A percentile compares a stretch with the other conserved stretches of the same genome.
phyloP scores from a whole-genome alignment of 2,888 invertebrate species.

The Dryocosmus kuriphilus region DNA sequence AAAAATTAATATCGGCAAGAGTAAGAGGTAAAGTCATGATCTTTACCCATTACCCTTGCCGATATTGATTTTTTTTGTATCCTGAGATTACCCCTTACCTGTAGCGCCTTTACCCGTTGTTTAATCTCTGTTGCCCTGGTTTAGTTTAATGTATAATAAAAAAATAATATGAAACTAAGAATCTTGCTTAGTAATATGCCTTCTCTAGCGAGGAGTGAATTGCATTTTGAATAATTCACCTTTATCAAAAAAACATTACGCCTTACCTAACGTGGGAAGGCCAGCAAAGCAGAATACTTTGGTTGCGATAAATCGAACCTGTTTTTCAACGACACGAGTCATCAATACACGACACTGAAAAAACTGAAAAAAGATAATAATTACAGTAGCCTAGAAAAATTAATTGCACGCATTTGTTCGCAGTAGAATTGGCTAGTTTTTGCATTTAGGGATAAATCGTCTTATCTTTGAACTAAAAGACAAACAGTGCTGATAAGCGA shows the following conservation, averaged over 20 bases:
- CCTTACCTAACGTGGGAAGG: neutral
- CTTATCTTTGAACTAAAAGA: slow-evolving; percentile 23
- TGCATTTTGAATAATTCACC: neutral
- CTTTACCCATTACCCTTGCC: too few species aligned
- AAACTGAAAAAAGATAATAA: neutral
- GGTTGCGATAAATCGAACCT: slow-evolving; percentile 22
- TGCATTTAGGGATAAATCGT: slow-evolving; percentile 34
- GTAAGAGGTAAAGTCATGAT: too few species aligned
- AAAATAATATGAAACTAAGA: too few species aligned
- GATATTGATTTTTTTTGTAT: too few species aligned
- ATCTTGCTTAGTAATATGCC: too few species aligned
- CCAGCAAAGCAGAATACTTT: slow-evolving; percentile 17
- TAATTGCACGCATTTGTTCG: neutral
- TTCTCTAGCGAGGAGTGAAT: neutral
- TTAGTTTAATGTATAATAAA: too few species aligned
- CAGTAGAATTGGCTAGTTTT: slow-evolving; percentile 10
- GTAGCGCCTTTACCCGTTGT: too few species aligned
- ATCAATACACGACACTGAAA: slow-evolving; percentile 18
- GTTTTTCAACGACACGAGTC: slow-evolving; percentile 20
- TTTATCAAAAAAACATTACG: neutral
- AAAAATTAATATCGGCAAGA: too few species aligned
- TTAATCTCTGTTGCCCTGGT: too few species aligned
- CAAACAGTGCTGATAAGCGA: slow-evolving; percentile 11
- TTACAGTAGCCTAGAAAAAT: slow-evolving; percentile 26
- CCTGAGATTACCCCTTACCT: too few species aligned